Evolutionary conservation across 2,888 invertebrate genomes (phyloP).

Genomic region (Nysson spinosus): DNA sequence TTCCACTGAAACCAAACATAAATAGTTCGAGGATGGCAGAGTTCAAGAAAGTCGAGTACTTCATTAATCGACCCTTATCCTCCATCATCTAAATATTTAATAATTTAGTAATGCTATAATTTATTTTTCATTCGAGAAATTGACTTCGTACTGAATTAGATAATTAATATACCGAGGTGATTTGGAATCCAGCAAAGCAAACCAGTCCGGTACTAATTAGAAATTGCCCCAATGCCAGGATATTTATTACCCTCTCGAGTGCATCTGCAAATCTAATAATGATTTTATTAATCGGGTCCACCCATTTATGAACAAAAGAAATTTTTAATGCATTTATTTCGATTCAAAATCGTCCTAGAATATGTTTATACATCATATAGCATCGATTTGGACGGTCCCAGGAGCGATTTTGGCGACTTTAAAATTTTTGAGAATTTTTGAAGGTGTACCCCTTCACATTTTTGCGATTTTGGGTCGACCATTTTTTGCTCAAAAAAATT

Average conservation of each 20-base stretch:
- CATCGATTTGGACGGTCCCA: too few species aligned
- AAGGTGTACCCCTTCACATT: too few species aligned
- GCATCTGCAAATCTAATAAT: constrained; percentile 66
- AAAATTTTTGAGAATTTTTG: too few species aligned
- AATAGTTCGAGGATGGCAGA: constrained; percentile 68
- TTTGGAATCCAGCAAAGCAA: constrained; percentile 71
- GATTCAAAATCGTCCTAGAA: too few species aligned
- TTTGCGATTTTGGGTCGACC: too few species aligned
- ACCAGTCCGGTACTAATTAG: constrained; percentile 67
- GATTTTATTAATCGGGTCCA: neutral
- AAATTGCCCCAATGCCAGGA: constrained; percentile 69
- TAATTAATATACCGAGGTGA: constrained; percentile 63
- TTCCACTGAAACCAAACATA: constrained; percentile 70
- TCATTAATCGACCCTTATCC: constrained; percentile 59
- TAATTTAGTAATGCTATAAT: neutral
- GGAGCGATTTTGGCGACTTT: too few species aligned
- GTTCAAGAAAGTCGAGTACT: constrained; percentile 63
- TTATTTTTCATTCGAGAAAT: constrained; percentile 19
- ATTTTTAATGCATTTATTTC: too few species aligned
- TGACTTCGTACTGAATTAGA: neutral
- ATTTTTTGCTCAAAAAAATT: too few species aligned
- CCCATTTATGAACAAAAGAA: too few species aligned
- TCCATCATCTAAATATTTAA: constrained; percentile 58
- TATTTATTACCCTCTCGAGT: constrained; percentile 65
- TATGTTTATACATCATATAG: too few species aligned